A percentile compares a stretch with the other conserved stretches of the same genome.
These are phyloP conservation scores for Arremon aurantiirostris DNA, from an alignment of 2,797 vertebrate species.

Conservation along the genomic window DNA sequence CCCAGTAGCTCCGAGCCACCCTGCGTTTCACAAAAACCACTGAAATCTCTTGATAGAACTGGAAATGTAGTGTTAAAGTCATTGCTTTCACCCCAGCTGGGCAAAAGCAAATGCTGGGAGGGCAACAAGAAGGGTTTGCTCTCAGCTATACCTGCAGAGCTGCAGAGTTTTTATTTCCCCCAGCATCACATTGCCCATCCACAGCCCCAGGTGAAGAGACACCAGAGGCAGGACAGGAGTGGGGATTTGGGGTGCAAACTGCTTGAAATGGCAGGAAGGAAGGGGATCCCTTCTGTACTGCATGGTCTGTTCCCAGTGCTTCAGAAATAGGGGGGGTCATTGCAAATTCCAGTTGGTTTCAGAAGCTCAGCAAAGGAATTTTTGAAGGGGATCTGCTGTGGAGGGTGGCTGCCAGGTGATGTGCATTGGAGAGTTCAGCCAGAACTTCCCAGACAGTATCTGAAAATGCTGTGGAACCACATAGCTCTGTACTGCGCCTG, in stretches of 20 bases:
- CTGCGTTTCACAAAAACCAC: neutral
- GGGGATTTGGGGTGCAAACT: neutral
- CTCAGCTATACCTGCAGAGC: neutral
- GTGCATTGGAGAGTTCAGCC: neutral
- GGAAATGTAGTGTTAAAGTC: neutral
- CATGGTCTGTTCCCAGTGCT: neutral
- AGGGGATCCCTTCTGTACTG: neutral
- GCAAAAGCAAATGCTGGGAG: neutral
- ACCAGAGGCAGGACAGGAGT: neutral
- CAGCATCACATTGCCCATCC: neutral
- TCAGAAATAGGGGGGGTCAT: neutral
- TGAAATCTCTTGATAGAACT: neutral
- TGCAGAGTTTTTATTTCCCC: rapidly evolving
- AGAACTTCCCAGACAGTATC: neutral
- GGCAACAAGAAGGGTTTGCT: neutral
- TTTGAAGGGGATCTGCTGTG: neutral
- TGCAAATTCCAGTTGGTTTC: neutral
- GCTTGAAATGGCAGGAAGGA: neutral
- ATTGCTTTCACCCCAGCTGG: neutral
- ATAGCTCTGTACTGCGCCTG: neutral
- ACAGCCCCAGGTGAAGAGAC: neutral
- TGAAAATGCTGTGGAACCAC: neutral
- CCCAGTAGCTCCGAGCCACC: neutral
- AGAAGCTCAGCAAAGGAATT: neutral
- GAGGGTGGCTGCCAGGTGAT: neutral